A percentile compares a stretch with the other conserved stretches of the same genome.
These are phyloP conservation scores for Crioceris asparagi DNA, from an alignment of 2,888 invertebrate species.

Conservation along the genomic window DNA sequence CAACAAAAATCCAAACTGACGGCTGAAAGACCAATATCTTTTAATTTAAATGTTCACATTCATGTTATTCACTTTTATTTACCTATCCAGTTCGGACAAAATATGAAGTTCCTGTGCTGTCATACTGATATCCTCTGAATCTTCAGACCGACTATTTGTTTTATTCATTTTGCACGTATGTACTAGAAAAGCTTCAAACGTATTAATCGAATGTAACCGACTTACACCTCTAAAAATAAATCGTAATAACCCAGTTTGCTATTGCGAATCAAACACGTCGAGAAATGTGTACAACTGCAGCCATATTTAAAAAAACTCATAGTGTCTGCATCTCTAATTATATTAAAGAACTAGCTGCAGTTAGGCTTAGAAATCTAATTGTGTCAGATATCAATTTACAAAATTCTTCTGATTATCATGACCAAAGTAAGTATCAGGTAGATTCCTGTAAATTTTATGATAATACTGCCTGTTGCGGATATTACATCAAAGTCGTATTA, in stretches of 20 bases:
- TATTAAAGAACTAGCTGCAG: no score
- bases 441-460: no score
- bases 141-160: slow-evolving; percentile 17
- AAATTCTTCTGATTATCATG: no score
- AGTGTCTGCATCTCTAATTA: no score
- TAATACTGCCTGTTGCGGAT: no score
- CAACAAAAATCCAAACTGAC: slow-evolving; percentile 83
- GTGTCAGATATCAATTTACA: no score
- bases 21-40: slow-evolving; percentile 48
- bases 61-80: slow-evolving; percentile 6
- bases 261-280: slow-evolving; percentile 8
- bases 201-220: slow-evolving; percentile 9
- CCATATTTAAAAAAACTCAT: slow-evolving; percentile 10
- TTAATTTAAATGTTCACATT: slow-evolving; percentile 5
- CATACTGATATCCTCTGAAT: slow-evolving; percentile 36
- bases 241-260: slow-evolving; percentile 10
- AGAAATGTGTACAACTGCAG: slow-evolving; percentile 9
- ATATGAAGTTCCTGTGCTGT: slow-evolving; percentile 77
- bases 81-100: slow-evolving; percentile 80
- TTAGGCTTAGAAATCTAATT: no score
- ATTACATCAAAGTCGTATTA: no score
- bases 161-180: background rate
- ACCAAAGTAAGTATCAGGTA: no score
- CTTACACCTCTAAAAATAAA: slow-evolving; percentile 11
- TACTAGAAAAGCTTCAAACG: slow-evolving; percentile 1